These are phyloP conservation scores for Acronicta aceris DNA, from an alignment of 2,888 invertebrate genomes.

Conservation along the genomic window DNA sequence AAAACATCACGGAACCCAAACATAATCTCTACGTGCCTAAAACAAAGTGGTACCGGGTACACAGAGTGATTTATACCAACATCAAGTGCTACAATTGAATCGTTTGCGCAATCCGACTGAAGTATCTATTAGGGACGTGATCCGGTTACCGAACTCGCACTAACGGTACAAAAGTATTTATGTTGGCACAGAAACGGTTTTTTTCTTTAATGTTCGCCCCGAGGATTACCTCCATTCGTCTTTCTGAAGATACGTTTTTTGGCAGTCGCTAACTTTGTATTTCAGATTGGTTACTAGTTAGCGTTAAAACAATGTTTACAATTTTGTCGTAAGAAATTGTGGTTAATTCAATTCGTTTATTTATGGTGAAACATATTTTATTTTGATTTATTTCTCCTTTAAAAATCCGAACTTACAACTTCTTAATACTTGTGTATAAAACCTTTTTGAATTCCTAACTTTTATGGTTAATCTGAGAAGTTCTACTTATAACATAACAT, in stretches of 20 bases:
- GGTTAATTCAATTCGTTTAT: not conserved
- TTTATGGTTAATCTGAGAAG: no score
- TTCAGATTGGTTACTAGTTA: constrained; percentile 24
- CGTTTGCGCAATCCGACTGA: constrained; percentile 73
- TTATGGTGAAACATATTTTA: no score
- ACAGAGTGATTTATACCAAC: constrained; percentile 75
- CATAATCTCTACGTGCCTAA: constrained; percentile 68
- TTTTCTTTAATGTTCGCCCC: constrained; percentile 59
- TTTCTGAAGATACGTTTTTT: constrained; percentile 36
- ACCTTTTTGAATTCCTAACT: no score
- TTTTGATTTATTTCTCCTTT: no score
- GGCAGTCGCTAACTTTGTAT: constrained; percentile 31
- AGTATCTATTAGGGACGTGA: constrained; percentile 81
- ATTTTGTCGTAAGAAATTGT: no score
- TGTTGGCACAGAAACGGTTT: constrained; percentile 38
- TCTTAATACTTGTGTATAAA: no score
- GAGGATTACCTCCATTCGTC: constrained; percentile 58
- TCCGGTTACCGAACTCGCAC: constrained; percentile 58
- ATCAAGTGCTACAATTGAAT: constrained; percentile 78
- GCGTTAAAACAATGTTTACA: not conserved
- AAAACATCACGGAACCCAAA: constrained; percentile 46
- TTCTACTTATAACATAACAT: no score
- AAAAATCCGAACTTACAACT: no score
- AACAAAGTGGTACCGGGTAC: constrained; percentile 55
- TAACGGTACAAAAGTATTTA: constrained; percentile 64